A percentile compares a stretch with the other conserved stretches of the same genome.
Evolutionary conservation across 2,888 invertebrate species (phyloP).

Genomic region (Cetonia aurata): DNA sequence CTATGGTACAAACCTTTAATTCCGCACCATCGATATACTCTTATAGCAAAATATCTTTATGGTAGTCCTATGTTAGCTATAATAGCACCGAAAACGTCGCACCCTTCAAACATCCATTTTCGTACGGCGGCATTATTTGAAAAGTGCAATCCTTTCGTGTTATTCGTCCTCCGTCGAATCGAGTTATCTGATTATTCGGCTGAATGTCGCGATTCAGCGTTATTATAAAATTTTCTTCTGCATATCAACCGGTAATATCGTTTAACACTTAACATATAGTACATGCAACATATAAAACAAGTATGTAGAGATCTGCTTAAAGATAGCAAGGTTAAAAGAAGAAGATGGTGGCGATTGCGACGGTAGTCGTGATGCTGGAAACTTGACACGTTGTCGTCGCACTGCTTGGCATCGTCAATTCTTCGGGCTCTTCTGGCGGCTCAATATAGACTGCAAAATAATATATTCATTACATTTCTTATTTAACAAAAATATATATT

Average conservation of each 20-base stretch:
- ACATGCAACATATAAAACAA: conserved; percentile 47
- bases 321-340: conserved; percentile 32
- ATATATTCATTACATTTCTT: neutral
- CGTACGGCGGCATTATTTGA: neutral
- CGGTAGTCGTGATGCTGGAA: neutral
- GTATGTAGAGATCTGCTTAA: conserved; percentile 26
- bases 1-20: conserved; percentile 36
- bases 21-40: conserved; percentile 35
- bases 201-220: neutral
- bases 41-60: conserved; percentile 42
- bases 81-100: conserved; percentile 32
- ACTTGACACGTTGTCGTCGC: conserved; percentile 11
- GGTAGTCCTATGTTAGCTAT: conserved; percentile 30
- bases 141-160: conserved; percentile 7
- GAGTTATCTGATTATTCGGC: conserved; percentile 6
- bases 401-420: conserved; percentile 33
- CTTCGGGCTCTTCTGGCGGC: conserved; percentile 36
- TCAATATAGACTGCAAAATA: conserved; percentile 41
- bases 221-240: conserved; percentile 5
- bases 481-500: too few relatives aligned
- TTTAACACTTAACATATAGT: conserved; percentile 45
- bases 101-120: conserved; percentile 9
- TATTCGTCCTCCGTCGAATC: neutral
- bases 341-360: conserved; percentile 5
- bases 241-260: conserved; percentile 19